These are phyloP conservation scores for Scytalopus superciliaris DNA, from an alignment of 2,113 vertebrate genomes.

Conservation along the genomic window DNA sequence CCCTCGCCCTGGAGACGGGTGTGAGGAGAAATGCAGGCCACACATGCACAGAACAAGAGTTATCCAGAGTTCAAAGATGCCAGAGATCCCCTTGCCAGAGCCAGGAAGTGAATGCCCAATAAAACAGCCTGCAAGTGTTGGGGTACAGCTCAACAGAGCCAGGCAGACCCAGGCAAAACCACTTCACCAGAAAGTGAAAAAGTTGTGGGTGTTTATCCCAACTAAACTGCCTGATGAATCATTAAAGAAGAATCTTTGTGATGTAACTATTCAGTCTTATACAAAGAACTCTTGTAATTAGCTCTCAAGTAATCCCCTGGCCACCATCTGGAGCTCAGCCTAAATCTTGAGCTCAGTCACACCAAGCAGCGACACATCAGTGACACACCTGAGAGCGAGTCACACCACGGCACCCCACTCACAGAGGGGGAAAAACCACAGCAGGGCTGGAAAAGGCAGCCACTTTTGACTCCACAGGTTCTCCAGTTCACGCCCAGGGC, in stretches of 20 bases:
- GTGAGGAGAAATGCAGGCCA: neutral
- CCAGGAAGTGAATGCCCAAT: neutral
- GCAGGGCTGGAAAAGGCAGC: neutral
- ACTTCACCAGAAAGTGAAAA: neutral
- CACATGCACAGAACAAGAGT: neutral
- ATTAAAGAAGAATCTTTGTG: constrained; percentile 19
- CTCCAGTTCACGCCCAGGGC: neutral
- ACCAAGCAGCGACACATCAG: neutral
- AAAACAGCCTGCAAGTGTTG: neutral
- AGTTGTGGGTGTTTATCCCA: neutral
- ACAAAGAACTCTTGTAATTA: constrained; percentile 27
- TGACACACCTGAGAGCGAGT: neutral
- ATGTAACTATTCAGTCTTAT: constrained; percentile 28
- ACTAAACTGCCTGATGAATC: neutral
- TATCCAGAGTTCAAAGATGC: neutral
- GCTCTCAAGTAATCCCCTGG: constrained; percentile 26
- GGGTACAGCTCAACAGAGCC: neutral
- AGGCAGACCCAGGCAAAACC: neutral
- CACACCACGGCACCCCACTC: neutral
- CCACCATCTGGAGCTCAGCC: constrained; percentile 44
- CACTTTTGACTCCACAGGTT: neutral
- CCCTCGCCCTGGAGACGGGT: accelerated
- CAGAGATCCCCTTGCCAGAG: neutral
- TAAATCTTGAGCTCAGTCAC: neutral
- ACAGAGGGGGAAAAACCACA: neutral